phyloP scores from a whole-genome alignment of 2,888 invertebrate species.

The Carpatolechia fugitivella region DNA sequence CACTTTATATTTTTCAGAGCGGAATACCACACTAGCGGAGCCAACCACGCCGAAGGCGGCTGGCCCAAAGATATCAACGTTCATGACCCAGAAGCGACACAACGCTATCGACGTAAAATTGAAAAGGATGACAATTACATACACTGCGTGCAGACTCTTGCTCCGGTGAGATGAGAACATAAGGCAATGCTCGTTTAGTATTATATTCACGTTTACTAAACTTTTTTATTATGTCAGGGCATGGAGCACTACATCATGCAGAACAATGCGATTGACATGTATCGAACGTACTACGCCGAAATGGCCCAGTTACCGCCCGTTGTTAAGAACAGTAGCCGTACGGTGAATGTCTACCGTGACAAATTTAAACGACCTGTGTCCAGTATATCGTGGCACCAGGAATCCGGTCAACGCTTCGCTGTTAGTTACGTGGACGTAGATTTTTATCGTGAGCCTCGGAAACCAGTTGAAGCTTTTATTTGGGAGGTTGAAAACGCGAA shows the following conservation, averaged over 20 bases:
- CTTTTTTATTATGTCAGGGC: conserved; percentile 63
- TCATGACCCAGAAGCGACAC: conserved; percentile 83
- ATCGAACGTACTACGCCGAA: conserved; percentile 91
- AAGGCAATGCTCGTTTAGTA: too few species aligned
- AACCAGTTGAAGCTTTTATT: conserved; percentile 75
- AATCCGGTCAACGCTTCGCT: conserved; percentile 87
- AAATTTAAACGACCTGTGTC: conserved; percentile 82
- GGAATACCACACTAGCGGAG: conserved; percentile 76
- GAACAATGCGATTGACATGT: conserved; percentile 95
- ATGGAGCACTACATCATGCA: conserved; percentile 92
- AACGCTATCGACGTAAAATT: conserved; percentile 86
- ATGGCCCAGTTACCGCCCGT: conserved; percentile 81
- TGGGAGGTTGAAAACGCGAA: conserved; percentile 96
- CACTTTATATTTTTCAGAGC: conserved; percentile 70
- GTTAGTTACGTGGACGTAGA: conserved; percentile 89
- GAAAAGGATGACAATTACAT: conserved; percentile 90
- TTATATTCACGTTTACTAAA: neutral
- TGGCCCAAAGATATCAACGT: conserved; percentile 88
- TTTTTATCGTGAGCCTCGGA: conserved; percentile 80
- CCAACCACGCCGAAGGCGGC: conserved; percentile 88
- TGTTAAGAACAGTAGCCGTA: conserved; percentile 83
- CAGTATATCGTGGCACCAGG: conserved; percentile 92
- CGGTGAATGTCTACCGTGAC: conserved; percentile 91
- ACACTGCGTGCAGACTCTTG: conserved; percentile 79
- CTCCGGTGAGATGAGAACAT: conserved; percentile 45